A percentile compares a stretch with the other conserved stretches of the same genome.
These are phyloP conservation scores for Athalia cordata DNA, from an alignment of 2,888 invertebrate genomes.

Conservation along the genomic window DNA sequence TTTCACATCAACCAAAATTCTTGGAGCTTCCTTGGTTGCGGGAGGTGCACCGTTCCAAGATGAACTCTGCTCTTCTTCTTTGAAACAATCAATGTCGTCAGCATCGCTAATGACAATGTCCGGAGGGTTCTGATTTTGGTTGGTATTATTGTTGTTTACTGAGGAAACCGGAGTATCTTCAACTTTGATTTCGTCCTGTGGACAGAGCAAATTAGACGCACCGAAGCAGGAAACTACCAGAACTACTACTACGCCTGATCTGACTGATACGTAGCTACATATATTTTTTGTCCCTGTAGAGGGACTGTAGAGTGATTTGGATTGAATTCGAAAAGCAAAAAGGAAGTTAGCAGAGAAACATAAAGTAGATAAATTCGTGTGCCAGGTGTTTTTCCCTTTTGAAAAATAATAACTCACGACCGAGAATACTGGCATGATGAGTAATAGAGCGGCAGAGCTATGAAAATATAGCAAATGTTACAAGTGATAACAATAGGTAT, in stretches of 20 bases:
- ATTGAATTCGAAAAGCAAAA: background rate
- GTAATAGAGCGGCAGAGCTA: conserved; percentile 47
- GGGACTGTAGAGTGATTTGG: background rate
- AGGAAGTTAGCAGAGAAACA: background rate
- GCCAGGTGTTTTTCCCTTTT: background rate
- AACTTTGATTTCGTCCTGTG: conserved; percentile 60
- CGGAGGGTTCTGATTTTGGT: conserved; percentile 66
- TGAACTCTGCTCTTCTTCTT: background rate
- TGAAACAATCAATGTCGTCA: background rate
- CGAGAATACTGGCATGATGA: conserved; percentile 18
- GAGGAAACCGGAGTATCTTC: conserved; percentile 63
- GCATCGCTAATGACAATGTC: conserved; percentile 48
- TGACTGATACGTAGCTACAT: background rate
- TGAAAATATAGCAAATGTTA: conserved; percentile 29
- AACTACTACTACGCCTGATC: background rate
- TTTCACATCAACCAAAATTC: background rate
- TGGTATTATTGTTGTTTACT: conserved; percentile 63
- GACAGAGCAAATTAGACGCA: conserved; percentile 62
- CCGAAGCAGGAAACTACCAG: conserved; percentile 53
- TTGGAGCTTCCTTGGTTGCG: background rate
- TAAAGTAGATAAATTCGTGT: no score
- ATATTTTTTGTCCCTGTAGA: background rate
- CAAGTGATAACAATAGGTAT: conserved; percentile 37
- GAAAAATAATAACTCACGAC: background rate
- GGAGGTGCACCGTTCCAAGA: background rate